These are phyloP conservation scores for Watsonalla binaria DNA, from an alignment of 2,888 invertebrate genomes.

Conservation along the genomic window DNA sequence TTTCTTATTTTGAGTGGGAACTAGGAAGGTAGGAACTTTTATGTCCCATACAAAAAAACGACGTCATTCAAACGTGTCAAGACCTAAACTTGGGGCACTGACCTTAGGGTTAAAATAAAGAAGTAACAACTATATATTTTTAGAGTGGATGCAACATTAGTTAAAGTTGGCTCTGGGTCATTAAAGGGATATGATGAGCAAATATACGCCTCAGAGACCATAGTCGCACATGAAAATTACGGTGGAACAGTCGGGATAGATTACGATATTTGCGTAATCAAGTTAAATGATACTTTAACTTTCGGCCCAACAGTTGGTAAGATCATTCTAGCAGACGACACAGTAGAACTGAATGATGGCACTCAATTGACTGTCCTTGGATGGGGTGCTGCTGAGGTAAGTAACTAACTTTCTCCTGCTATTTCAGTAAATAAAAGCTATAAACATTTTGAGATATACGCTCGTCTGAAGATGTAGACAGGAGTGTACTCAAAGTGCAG, in stretches of 20 bases:
- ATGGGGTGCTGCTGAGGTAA: conserved; percentile 14
- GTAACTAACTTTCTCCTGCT: not conserved
- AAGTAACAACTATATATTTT: too few species aligned
- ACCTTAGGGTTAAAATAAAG: too few species aligned
- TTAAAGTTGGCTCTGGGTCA: conserved; percentile 7
- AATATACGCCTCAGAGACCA: conserved; percentile 8
- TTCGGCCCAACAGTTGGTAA: conserved; percentile 12
- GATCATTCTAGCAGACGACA: conserved; percentile 7
- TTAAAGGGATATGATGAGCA: conserved; percentile 3
- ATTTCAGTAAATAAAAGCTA: too few species aligned
- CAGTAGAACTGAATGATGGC: conserved; percentile 3
- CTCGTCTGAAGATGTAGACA: too few species aligned
- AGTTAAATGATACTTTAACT: conserved; percentile 7
- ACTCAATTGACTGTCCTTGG: conserved; percentile 9
- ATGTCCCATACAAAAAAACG: too few species aligned
- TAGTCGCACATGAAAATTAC: conserved; percentile 7
- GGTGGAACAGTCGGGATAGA: conserved; percentile 2
- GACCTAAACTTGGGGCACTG: too few species aligned
- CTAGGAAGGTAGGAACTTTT: too few species aligned
- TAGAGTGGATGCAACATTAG: too few species aligned
- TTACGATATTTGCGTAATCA: conserved; percentile 11
- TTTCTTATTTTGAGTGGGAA: too few species aligned
- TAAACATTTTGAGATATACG: too few species aligned
- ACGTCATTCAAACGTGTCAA: too few species aligned
- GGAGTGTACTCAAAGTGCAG: too few species aligned